phyloP scores from a whole-genome alignment of 2,113 vertebrate species.

The Pluvialis apricaria region DNA sequence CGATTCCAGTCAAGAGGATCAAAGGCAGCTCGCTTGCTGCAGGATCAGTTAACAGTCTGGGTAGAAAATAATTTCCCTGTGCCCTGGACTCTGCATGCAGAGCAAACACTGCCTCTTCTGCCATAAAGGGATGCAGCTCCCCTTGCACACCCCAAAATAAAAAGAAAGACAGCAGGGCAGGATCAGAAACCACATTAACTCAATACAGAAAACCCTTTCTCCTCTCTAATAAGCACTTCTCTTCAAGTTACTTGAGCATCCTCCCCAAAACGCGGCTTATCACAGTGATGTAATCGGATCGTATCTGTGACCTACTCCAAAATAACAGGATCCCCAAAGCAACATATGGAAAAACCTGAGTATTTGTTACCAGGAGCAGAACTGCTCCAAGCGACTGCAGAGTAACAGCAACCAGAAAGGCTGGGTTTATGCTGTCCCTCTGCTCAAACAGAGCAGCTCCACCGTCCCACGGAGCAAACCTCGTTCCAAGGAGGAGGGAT shows the following conservation, averaged over 20 bases:
- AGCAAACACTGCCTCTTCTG: background rate
- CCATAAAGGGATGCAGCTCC: background rate
- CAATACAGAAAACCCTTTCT: background rate
- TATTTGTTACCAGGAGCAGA: background rate
- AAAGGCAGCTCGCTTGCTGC: background rate
- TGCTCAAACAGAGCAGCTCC: background rate
- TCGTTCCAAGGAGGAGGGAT: background rate
- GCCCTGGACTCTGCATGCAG: background rate
- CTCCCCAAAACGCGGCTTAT: background rate
- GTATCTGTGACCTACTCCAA: accelerated
- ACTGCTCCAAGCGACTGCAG: background rate
- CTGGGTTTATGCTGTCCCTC: background rate
- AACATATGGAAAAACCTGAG: background rate
- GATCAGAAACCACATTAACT: background rate
- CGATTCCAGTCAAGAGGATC: background rate
- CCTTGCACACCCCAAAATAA: background rate
- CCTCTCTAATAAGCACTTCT: background rate
- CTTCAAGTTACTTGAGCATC: background rate
- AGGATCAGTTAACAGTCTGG: background rate
- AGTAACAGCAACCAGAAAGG: background rate
- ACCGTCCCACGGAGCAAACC: background rate
- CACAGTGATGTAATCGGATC: background rate
- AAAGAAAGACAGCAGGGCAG: background rate
- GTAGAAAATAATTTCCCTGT: background rate
- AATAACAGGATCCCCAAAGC: background rate